Evolutionary conservation across 2,888 invertebrate genomes (phyloP).

Genomic region (Tachina fera): DNA sequence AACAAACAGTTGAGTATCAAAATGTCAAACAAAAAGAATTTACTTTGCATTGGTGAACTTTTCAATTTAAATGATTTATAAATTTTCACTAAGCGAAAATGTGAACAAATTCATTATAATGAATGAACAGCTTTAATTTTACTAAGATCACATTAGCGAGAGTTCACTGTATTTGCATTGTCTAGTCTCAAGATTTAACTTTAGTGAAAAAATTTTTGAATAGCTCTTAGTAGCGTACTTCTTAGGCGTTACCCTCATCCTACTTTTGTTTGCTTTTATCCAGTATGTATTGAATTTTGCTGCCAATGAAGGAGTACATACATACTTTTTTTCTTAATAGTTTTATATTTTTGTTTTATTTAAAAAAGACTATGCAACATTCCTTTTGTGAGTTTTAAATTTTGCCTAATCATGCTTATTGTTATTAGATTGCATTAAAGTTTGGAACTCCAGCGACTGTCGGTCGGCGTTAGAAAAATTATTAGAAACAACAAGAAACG

Average conservation of each 20-base stretch:
- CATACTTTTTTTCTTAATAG: neutral
- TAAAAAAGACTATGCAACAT: slow-evolving; percentile 37
- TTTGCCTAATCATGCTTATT: slow-evolving; percentile 27
- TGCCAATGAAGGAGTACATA: slow-evolving; percentile 1
- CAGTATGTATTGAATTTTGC: neutral
- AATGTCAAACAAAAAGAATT: too few relatives aligned
- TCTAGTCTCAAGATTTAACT: too few relatives aligned
- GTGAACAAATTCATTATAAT: too few relatives aligned
- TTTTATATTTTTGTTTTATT: slow-evolving; percentile 8
- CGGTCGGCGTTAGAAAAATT: neutral
- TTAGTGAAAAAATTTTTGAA: too few relatives aligned
- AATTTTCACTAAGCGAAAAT: too few relatives aligned
- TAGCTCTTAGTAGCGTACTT: neutral
- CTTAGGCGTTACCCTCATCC: neutral
- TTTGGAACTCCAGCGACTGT: neutral
- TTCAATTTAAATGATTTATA: too few relatives aligned
- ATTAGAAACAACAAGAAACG: neutral
- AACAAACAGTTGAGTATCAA: too few relatives aligned
- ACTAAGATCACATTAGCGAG: too few relatives aligned
- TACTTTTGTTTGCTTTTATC: neutral
- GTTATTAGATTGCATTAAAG: slow-evolving; percentile 24
- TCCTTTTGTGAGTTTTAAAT: slow-evolving; percentile 34
- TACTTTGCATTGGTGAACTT: too few relatives aligned
- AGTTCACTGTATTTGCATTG: too few relatives aligned
- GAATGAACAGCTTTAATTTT: too few relatives aligned